These are phyloP conservation scores for Syrrhaptes paradoxus DNA, from an alignment of 2,113 vertebrate genomes.

Conservation along the genomic window DNA sequence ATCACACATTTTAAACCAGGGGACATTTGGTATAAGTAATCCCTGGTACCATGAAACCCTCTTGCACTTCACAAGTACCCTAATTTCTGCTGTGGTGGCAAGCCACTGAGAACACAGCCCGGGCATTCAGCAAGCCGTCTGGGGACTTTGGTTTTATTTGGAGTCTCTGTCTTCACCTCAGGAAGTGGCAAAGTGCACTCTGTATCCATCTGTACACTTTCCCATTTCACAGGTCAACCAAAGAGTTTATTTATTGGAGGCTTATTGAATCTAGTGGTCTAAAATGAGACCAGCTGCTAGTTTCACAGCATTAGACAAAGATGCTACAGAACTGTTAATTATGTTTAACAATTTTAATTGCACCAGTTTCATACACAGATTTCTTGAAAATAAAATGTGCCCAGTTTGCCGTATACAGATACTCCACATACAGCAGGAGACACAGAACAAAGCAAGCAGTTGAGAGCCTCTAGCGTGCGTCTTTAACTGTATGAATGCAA, in stretches of 20 bases:
- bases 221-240: neutral
- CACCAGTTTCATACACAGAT: neutral
- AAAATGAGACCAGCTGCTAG: neutral
- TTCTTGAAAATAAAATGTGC: neutral
- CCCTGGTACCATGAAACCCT: neutral
- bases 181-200: neutral
- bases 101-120: neutral
- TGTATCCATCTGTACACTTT: neutral
- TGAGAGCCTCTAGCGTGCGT: neutral
- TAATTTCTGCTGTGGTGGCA: neutral
- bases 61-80: neutral
- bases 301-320: neutral
- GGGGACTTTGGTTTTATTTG: neutral
- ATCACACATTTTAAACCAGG: neutral
- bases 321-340: neutral
- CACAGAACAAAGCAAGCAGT: neutral
- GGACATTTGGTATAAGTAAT: neutral
- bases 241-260: neutral
- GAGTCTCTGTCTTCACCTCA: neutral
- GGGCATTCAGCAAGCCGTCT: neutral
- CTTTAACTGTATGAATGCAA: neutral
- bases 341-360: neutral
- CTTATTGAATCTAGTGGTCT: neutral
- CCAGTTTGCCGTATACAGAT: neutral
- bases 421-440: neutral